phyloP scores from a whole-genome alignment of 1,140 invertebrate species.

The Philotrypesis tridentata region DNA sequence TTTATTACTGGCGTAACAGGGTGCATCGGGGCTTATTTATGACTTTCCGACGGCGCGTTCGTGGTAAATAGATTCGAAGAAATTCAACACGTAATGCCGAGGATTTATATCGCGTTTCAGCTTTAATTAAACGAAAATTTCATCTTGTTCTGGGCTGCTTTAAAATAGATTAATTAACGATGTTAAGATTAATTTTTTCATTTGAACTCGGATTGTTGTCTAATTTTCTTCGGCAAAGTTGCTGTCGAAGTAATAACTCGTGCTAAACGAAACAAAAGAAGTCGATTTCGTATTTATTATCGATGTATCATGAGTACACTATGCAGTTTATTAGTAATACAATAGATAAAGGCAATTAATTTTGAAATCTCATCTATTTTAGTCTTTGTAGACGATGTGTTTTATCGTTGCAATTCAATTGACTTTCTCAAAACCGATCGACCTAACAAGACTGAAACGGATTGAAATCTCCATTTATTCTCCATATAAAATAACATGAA shows the following conservation, averaged over 20 bases:
- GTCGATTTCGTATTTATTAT: too few relatives aligned
- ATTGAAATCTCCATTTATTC: not conserved
- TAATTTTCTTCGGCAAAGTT: too few relatives aligned
- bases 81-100: not conserved
- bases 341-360: too few relatives aligned
- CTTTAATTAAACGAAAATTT: not conserved
- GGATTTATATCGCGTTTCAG: not conserved
- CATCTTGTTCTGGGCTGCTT: not conserved
- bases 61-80: not conserved
- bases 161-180: too few relatives aligned
- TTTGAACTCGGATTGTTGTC: too few relatives aligned
- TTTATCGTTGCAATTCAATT: conserved; percentile 11
- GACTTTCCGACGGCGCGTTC: not conserved
- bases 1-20: not conserved
- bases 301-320: too few relatives aligned
- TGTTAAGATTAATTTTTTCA: too few relatives aligned
- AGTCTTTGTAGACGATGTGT: too few relatives aligned
- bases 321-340: too few relatives aligned
- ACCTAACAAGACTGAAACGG: not conserved
- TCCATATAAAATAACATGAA: not conserved
- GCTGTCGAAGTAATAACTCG: too few relatives aligned
- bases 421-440: not conserved
- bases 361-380: not conserved
- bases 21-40: not conserved
- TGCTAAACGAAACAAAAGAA: too few relatives aligned